Percentiles rank a stretch among this genome's conserved stretches.
phyloP scores from a whole-genome alignment of 2,888 invertebrate species.

The Papilio demoleus region DNA sequence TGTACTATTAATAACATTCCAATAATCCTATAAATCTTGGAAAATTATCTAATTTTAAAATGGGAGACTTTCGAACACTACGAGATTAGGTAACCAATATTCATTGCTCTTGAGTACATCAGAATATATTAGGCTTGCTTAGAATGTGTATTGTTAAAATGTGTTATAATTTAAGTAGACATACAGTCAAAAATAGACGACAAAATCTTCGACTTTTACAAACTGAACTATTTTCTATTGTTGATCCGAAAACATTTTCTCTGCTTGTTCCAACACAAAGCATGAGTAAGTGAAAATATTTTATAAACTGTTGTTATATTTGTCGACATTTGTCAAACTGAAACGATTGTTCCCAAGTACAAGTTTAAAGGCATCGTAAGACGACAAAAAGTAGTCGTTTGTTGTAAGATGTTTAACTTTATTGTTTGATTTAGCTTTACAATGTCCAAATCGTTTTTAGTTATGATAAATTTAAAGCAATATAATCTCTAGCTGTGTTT shows the following conservation, averaged over 20 bases:
- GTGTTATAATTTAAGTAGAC: background rate
- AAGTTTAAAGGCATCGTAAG: background rate
- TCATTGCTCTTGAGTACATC: no score
- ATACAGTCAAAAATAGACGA: background rate
- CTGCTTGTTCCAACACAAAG: constrained; percentile 7
- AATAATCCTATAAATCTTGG: no score
- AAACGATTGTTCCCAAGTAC: constrained; percentile 3
- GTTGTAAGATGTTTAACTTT: background rate
- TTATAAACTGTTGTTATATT: constrained; percentile 20
- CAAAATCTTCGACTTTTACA: background rate
- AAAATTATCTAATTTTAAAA: no score
- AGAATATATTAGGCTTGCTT: no score
- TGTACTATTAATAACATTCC: no score
- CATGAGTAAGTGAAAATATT: constrained; percentile 13
- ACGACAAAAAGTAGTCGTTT: constrained; percentile 2
- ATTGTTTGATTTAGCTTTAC: background rate
- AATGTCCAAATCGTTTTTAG: background rate
- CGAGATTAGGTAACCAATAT: no score
- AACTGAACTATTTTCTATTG: background rate
- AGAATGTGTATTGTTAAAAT: background rate
- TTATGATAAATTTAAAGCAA: background rate
- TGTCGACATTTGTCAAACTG: constrained; percentile 17
- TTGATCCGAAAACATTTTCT: constrained; percentile 10
- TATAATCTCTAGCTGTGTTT: no score
- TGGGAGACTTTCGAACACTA: no score